These are phyloP conservation scores for Drosophila suboccidentalis DNA, from an alignment of 2,888 invertebrate genomes.

Conservation along the genomic window DNA sequence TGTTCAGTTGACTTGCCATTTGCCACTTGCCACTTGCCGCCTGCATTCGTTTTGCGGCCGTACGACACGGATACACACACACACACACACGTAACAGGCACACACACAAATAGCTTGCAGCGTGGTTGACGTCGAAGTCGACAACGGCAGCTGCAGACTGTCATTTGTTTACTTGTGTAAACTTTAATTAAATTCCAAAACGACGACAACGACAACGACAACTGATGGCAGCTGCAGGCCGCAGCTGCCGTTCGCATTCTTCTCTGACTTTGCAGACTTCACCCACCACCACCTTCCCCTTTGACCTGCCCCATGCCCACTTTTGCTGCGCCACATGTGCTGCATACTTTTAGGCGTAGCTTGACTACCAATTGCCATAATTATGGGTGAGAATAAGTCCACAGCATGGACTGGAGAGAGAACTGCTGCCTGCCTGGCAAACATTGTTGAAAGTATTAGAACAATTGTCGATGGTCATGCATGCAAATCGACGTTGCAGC, in stretches of 20 bases:
- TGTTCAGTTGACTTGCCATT: constrained; percentile 51
- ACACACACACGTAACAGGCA: constrained; percentile 15
- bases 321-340: constrained; percentile 34
- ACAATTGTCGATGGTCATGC: constrained; percentile 71
- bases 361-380: constrained; percentile 73
- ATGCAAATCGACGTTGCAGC: constrained; percentile 62
- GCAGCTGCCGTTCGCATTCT: constrained; percentile 49
- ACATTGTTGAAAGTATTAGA: constrained; percentile 65
- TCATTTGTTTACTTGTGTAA: constrained; percentile 81
- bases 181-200: constrained; percentile 80
- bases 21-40: constrained; percentile 41
- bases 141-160: constrained; percentile 72
- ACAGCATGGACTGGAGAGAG: not conserved
- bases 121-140: constrained; percentile 11
- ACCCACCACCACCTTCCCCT: not conserved
- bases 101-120: constrained; percentile 25
- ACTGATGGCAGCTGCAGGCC: constrained; percentile 61
- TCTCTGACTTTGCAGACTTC: constrained; percentile 19
- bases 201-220: constrained; percentile 64
- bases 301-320: constrained; percentile 4
- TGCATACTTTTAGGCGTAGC: constrained; percentile 53
- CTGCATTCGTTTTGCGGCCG: constrained; percentile 69
- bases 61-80: constrained; percentile 49
- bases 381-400: constrained; percentile 59
- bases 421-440: constrained; percentile 23